phyloP scores from a whole-genome alignment of 2,113 vertebrate genomes.

The Microtus ochrogaster region DNA sequence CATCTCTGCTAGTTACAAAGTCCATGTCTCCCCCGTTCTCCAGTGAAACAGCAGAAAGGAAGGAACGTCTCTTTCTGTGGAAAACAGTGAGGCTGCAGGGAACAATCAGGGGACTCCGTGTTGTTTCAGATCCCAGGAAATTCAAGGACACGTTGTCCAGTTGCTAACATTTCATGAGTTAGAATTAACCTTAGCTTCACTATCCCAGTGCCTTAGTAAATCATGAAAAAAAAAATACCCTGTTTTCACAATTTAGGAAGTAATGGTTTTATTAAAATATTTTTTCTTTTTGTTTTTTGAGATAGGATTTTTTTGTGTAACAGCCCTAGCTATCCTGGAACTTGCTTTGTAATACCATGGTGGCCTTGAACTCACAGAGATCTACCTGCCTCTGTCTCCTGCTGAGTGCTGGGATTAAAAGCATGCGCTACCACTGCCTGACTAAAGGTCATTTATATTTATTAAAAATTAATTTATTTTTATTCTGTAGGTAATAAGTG shows the following conservation, averaged over 20 bases:
- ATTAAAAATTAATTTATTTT: neutral
- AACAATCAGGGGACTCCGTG: conserved; percentile 3
- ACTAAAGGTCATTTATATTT: neutral
- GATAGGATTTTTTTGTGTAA: no score
- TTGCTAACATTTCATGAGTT: conserved; percentile 49
- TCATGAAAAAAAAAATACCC: neutral
- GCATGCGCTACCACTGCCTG: no score
- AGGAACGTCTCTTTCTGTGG: conserved; percentile 35
- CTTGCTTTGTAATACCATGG: no score
- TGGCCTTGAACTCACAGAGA: no score
- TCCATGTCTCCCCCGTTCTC: conserved; percentile 4
- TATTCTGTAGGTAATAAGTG: neutral
- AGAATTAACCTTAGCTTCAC: conserved; percentile 18
- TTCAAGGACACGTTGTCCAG: conserved; percentile 47
- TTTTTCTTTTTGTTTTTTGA: no score
- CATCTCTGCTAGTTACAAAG: conserved; percentile 1
- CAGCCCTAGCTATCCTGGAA: no score
- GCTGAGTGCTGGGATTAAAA: no score
- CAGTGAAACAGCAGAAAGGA: neutral
- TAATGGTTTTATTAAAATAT: conserved; percentile 22
- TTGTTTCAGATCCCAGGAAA: conserved; percentile 25
- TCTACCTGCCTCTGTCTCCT: no score
- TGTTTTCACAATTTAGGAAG: conserved; percentile 47
- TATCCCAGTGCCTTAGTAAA: neutral
- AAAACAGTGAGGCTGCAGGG: conserved; percentile 48